These are phyloP conservation scores for Zaprionus ornatus DNA, from an alignment of 1,140 invertebrate genomes.

Conservation along the genomic window DNA sequence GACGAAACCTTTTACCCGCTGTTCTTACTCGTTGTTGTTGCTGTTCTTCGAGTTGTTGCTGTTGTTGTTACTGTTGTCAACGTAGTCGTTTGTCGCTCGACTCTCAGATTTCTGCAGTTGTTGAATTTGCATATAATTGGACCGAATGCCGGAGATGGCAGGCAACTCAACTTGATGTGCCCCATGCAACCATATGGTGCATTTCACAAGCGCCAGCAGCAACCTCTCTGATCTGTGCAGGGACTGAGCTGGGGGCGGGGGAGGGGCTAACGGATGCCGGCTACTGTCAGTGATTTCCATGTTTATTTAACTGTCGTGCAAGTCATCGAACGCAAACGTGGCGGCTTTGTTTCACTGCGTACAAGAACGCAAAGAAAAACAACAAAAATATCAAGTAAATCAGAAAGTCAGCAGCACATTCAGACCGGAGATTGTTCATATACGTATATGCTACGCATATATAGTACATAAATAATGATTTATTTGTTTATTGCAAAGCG, in stretches of 20 bases:
- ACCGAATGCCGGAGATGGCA: slow-evolving; percentile 34
- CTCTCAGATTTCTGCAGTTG: slow-evolving; percentile 54
- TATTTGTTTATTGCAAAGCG: slow-evolving; percentile 78
- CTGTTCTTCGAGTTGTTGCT: neutral
- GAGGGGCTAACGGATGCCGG: neutral
- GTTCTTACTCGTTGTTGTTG: neutral
- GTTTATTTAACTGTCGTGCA: slow-evolving; percentile 75
- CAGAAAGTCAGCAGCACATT: slow-evolving; percentile 6
- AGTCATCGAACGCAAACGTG: slow-evolving; percentile 70
- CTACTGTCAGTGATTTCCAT: slow-evolving; percentile 44
- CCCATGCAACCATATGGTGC: slow-evolving; percentile 62
- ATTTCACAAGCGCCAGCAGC: slow-evolving; percentile 30
- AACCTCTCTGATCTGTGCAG: neutral
- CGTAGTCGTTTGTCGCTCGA: slow-evolving; percentile 29
- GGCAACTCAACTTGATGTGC: slow-evolving; percentile 45
- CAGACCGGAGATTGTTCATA: slow-evolving; percentile 45
- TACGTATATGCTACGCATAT: neutral
- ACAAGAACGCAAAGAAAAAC: neutral
- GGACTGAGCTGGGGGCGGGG: neutral
- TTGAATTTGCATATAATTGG: slow-evolving; percentile 65
- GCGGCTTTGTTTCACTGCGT: slow-evolving; percentile 58
- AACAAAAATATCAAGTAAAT: slow-evolving; percentile 10
- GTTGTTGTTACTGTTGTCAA: neutral
- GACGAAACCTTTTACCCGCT: slow-evolving; percentile 65
- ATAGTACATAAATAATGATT: slow-evolving; percentile 71